Conservation (phyloP, 2,888 invertebrate genomes). For the Trachelus stipa region DNA sequence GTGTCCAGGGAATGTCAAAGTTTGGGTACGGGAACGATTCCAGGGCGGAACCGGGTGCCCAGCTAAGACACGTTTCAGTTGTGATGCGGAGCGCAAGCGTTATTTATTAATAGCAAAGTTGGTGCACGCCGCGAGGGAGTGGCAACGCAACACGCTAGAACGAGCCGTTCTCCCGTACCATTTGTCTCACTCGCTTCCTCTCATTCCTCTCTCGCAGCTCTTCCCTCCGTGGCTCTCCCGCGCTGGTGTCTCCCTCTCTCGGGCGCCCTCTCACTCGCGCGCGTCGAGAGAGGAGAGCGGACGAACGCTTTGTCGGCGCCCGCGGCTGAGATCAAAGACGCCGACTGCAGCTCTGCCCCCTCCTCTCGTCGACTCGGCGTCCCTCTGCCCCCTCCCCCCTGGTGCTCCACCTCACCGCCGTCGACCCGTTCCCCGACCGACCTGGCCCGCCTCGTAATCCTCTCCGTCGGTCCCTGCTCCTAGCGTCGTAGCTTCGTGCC, state of each 20-base stretch:
- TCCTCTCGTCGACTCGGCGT: conserved; percentile 14
- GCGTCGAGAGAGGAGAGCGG: conserved; percentile 38
- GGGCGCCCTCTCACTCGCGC: conserved; percentile 9
- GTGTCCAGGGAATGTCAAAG: neutral
- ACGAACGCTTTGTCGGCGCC: conserved; percentile 64
- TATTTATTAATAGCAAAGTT: conserved; percentile 62
- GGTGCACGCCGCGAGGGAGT: conserved; percentile 52
- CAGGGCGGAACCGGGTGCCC: conserved; percentile 32
- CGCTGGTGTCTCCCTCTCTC: conserved; percentile 28
- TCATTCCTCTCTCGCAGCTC: conserved; percentile 12
- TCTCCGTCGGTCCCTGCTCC: conserved; percentile 22
- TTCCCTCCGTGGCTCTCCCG: conserved; percentile 20
- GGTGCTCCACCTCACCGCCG: conserved; percentile 31
- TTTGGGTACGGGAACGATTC: neutral
- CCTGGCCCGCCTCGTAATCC: conserved; percentile 21
- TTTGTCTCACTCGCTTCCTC: conserved; percentile 20
- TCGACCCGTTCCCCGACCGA: conserved; percentile 22
- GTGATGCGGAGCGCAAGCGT: conserved; percentile 49
- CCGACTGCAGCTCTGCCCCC: conserved; percentile 46
- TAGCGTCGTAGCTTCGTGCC: conserved; percentile 4
- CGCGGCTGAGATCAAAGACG: conserved; percentile 64
- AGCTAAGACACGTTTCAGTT: conserved; percentile 42
- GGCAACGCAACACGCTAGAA: conserved; percentile 50
- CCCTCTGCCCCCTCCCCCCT: conserved; percentile 32
- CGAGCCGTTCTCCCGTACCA: conserved; percentile 29